phyloP scores from a whole-genome alignment of 2,888 invertebrate species.

The Liposcelis brunnea region DNA sequence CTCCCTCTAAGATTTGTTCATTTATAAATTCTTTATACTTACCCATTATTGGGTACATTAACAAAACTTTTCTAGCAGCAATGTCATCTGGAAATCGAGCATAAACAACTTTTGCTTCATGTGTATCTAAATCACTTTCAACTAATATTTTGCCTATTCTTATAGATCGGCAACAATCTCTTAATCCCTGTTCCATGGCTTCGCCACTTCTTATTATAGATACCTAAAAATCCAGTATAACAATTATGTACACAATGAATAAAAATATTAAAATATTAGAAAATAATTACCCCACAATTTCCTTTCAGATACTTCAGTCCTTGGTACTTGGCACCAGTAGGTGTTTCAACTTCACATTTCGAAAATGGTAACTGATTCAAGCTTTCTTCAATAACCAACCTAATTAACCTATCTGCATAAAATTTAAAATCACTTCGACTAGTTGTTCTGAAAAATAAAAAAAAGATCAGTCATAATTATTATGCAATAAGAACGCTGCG shows the following conservation, averaged over 20 bases:
- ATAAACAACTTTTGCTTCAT: conserved; percentile 92
- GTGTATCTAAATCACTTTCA: conserved; percentile 89
- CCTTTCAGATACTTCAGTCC: conserved; percentile 92
- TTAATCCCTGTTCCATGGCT: conserved; percentile 89
- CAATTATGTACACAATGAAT: no score
- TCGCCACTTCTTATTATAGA: conserved; percentile 49
- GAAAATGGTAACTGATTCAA: conserved; percentile 91
- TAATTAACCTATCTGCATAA: conserved; percentile 92
- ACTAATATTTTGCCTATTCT: conserved; percentile 96
- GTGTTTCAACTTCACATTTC: conserved; percentile 78
- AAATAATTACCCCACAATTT: conserved; percentile 96
- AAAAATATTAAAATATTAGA: no score
- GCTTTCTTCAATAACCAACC: conserved; percentile 95
- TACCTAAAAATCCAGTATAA: conserved; percentile 29
- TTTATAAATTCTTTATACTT: conserved; percentile 21
- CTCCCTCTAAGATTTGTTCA: conserved; percentile 8
- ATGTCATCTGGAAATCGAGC: conserved; percentile 96
- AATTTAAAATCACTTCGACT: conserved; percentile 93
- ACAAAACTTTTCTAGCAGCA: conserved; percentile 63
- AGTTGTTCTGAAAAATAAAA: conserved; percentile 54
- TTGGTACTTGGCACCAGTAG: conserved; percentile 77
- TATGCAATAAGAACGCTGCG: no score
- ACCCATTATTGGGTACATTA: conserved; percentile 99
- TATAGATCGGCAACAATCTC: conserved; percentile 96
- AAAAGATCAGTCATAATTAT: no score